These are phyloP conservation scores for Latrodectus geometricus DNA, from an alignment of 1,140 invertebrate genomes.

Conservation along the genomic window DNA sequence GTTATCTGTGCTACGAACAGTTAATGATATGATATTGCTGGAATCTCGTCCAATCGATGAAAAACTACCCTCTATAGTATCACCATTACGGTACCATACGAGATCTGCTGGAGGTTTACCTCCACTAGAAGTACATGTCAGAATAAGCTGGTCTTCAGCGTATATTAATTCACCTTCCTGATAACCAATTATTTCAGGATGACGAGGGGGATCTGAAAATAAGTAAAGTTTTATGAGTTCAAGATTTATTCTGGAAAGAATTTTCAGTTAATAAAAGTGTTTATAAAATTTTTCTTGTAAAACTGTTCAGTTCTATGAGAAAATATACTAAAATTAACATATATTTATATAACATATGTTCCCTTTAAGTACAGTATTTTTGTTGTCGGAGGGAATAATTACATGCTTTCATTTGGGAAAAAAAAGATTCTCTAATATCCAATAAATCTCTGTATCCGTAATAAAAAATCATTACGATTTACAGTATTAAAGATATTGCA, in stretches of 20 bases:
- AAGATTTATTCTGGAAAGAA: neutral
- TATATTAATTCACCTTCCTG: constrained; percentile 81
- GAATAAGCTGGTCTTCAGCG: constrained; percentile 84
- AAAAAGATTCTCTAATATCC: too few relatives aligned
- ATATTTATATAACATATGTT: neutral
- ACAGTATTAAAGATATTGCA: too few relatives aligned
- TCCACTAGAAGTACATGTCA: constrained; percentile 90
- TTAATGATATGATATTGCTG: constrained; percentile 86
- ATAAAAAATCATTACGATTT: too few relatives aligned
- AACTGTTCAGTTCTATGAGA: too few relatives aligned
- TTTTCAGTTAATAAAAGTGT: neutral
- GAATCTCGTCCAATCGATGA: constrained; percentile 83
- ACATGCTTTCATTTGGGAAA: too few relatives aligned
- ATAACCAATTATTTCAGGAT: constrained; percentile 89
- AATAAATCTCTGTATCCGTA: too few relatives aligned
- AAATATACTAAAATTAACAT: neutral
- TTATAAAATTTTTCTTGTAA: too few relatives aligned
- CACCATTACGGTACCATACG: constrained; percentile 70
- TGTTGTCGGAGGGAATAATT: too few relatives aligned
- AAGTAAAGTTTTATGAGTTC: neutral
- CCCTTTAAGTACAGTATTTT: too few relatives aligned
- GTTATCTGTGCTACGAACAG: constrained; percentile 87
- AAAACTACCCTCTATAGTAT: constrained; percentile 76
- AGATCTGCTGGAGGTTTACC: constrained; percentile 82
- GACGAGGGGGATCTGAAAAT: constrained; percentile 86